Conservation (phyloP, 2,113 vertebrate genomes). For the Chionodraco myersi region DNA sequence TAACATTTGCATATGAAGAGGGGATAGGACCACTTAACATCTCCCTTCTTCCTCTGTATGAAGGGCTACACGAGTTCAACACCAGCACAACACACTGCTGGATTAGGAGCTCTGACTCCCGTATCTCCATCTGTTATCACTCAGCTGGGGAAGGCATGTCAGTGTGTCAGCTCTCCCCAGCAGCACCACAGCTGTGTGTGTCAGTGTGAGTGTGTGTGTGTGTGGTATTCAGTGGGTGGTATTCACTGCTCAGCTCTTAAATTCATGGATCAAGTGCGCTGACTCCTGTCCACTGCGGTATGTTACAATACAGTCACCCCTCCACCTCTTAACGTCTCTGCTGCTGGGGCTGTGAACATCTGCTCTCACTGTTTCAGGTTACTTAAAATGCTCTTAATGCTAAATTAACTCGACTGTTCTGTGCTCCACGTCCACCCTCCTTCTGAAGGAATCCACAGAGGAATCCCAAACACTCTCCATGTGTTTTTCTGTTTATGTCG, state of each 20-base stretch:
- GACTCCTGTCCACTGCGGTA: conserved; percentile 72
- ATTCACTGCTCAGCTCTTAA: conserved; percentile 62
- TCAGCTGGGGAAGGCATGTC: conserved; percentile 55
- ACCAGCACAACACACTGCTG: conserved; percentile 38
- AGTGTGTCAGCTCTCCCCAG: conserved; percentile 26
- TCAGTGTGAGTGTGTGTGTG: no score
- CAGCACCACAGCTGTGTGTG: conserved; percentile 67
- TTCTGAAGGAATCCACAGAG: conserved; percentile 46
- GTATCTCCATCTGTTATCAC: conserved; percentile 73
- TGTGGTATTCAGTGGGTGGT: conserved; percentile 83
- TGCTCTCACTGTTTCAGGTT: conserved; percentile 67
- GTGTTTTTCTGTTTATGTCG: conserved; percentile 31
- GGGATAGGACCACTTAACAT: conserved; percentile 54
- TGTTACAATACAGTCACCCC: conserved; percentile 57
- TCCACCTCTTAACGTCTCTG: conserved; percentile 46
- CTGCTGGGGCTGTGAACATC: conserved; percentile 67
- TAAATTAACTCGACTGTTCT: conserved; percentile 65
- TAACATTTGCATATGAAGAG: conserved; percentile 1
- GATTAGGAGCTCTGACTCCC: conserved; percentile 39
- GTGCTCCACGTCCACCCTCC: conserved; percentile 31
- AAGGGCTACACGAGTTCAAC: conserved; percentile 47
- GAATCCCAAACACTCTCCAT: conserved; percentile 50
- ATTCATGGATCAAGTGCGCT: conserved; percentile 78
- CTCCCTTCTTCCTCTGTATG: conserved; percentile 24
- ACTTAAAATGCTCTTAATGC: conserved; percentile 62